Evolutionary conservation across 2,797 vertebrate genomes (phyloP).

Genomic region (Parambassis ranga): DNA sequence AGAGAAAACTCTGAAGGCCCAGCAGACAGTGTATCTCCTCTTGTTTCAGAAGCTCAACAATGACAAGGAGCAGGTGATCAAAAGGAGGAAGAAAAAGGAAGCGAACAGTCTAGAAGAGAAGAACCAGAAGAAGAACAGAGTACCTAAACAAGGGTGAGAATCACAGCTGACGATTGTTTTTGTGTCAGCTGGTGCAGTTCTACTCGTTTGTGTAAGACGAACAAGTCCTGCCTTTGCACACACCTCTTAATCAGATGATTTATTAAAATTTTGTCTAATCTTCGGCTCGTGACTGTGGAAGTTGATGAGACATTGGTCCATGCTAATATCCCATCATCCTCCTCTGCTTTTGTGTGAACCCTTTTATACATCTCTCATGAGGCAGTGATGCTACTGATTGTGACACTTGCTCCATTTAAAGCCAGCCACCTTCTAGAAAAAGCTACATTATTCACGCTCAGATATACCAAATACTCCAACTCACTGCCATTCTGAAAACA

Average conservation of each 20-base stretch:
- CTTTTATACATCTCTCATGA: slow-evolving; percentile 48
- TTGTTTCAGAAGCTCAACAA: slow-evolving; percentile 79
- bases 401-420: slow-evolving; percentile 61
- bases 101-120: slow-evolving; percentile 82
- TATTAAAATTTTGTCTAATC: background rate
- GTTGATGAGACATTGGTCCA: slow-evolving; percentile 25
- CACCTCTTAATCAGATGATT: slow-evolving; percentile 10
- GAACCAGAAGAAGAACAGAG: slow-evolving; percentile 87
- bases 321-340: slow-evolving; percentile 32
- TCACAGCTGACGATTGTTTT: background rate
- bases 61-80: slow-evolving; percentile 83
- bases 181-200: background rate
- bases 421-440: slow-evolving; percentile 49
- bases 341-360: slow-evolving; percentile 22
- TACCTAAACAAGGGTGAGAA: slow-evolving; percentile 85
- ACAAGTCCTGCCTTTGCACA: no score
- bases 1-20: no score
- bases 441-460: slow-evolving; percentile 49
- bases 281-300: no score
- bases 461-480: slow-evolving; percentile 49
- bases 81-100: slow-evolving; percentile 91
- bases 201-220: background rate
- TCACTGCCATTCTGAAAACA: slow-evolving; percentile 40
- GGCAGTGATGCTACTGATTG: slow-evolving; percentile 56
- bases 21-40: background rate